A percentile compares a stretch with the other conserved stretches of the same genome.
Evolutionary conservation across 1,140 invertebrate genomes (phyloP).

Genomic region (Drosophila prosaltans): DNA sequence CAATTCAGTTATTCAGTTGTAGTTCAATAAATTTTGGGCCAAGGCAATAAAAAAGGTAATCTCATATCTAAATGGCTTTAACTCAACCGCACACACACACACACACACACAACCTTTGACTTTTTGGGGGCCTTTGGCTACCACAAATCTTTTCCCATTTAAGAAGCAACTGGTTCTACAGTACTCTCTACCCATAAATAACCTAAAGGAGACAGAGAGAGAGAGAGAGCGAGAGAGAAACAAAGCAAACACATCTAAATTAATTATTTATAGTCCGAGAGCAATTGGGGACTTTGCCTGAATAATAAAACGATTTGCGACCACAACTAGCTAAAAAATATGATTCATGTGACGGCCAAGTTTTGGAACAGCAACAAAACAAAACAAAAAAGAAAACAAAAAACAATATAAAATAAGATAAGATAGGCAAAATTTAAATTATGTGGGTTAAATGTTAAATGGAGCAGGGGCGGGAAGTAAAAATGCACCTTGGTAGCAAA

Average conservation of each 20-base stretch:
- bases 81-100: conserved; percentile 19
- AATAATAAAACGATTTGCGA: conserved; percentile 79
- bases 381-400: conserved; percentile 9
- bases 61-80: conserved; percentile 64
- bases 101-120: conserved; percentile 14
- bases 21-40: conserved; percentile 30
- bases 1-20: not conserved
- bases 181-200: conserved; percentile 54
- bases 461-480: conserved; percentile 6
- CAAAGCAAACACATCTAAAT: conserved; percentile 69
- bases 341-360: conserved; percentile 53
- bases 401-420: conserved; percentile 17
- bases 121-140: conserved; percentile 15
- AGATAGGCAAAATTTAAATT: conserved; percentile 68
- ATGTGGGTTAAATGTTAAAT: conserved; percentile 55
- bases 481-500: too few relatives aligned
- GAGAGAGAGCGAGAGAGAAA: conserved; percentile 19
- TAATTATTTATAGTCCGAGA: conserved; percentile 76
- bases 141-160: conserved; percentile 55
- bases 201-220: conserved; percentile 4
- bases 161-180: conserved; percentile 69
- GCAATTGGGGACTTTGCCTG: conserved; percentile 58
- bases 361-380: conserved; percentile 1
- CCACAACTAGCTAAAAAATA: conserved; percentile 62
- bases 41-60: conserved; percentile 54